phyloP scores from a whole-genome alignment of 2,113 vertebrate species.

The Galeopterus variegatus region DNA sequence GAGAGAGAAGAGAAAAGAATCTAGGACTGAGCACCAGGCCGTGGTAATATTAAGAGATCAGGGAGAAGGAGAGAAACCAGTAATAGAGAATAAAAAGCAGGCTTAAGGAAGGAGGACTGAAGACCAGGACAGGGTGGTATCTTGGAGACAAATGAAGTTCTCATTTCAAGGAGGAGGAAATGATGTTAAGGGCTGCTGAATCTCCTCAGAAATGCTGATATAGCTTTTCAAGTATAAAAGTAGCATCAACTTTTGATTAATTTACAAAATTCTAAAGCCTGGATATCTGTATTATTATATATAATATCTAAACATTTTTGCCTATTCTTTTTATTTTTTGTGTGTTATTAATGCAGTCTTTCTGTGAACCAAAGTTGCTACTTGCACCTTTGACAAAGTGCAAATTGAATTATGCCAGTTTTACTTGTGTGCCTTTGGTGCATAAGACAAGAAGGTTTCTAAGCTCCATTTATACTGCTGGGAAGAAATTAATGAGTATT shows the following conservation, averaged over 20 bases:
- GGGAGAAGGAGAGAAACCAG: not conserved
- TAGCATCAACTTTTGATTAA: not conserved
- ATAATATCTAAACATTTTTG: constrained; percentile 68
- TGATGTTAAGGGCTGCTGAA: not conserved
- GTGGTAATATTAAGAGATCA: not conserved
- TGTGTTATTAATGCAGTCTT: constrained; percentile 64
- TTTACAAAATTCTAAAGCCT: not conserved
- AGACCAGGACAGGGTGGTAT: not conserved
- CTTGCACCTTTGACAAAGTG: constrained; percentile 77
- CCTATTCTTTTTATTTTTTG: constrained; percentile 74
- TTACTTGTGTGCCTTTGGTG: constrained; percentile 76
- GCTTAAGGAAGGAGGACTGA: too few relatives aligned
- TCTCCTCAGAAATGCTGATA: not conserved
- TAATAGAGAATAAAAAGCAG: not conserved
- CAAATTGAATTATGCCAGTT: constrained; percentile 85
- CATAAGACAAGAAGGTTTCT: constrained; percentile 80
- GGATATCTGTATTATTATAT: not conserved
- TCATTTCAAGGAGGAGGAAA: not conserved
- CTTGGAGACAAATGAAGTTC: not conserved
- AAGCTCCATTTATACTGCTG: constrained; percentile 85
- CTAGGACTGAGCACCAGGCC: not conserved
- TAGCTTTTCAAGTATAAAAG: not conserved
- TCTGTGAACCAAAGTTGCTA: constrained; percentile 66
- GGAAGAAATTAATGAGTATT: constrained; percentile 89
- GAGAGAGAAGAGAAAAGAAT: not conserved